A percentile compares a stretch with the other conserved stretches of the same genome.
Evolutionary conservation across 1,140 invertebrate species (phyloP).

Genomic region (Homalodisca vitripennis): DNA sequence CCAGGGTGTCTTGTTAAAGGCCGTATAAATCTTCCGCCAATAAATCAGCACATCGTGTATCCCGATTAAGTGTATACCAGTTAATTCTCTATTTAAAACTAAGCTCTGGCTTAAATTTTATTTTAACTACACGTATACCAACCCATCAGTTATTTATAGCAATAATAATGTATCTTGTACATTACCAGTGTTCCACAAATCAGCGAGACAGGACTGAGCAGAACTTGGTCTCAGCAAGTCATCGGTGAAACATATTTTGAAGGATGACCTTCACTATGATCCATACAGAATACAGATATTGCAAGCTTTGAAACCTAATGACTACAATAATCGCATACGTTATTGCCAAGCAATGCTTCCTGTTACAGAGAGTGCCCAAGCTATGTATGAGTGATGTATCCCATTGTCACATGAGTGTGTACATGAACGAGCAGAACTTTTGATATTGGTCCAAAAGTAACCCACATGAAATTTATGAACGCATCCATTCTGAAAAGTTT

Average conservation of each 20-base stretch:
- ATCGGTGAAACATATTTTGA: neutral
- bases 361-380: neutral
- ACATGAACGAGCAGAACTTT: neutral
- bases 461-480: neutral
- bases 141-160: too few species aligned
- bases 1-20: too few species aligned
- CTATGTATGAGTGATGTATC: neutral
- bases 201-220: constrained; percentile 3
- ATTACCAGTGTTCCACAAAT: too few species aligned
- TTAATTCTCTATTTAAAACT: too few species aligned
- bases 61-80: too few species aligned
- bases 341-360: neutral
- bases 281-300: neutral
- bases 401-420: too few species aligned
- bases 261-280: neutral
- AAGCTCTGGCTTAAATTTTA: too few species aligned
- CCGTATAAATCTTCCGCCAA: too few species aligned
- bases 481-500: too few species aligned
- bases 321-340: neutral
- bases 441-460: neutral
- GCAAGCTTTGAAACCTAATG: neutral
- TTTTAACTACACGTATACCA: too few species aligned
- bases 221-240: neutral
- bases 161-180: too few species aligned
- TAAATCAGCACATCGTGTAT: too few species aligned